These are phyloP conservation scores for Callocephalon fimbriatum DNA, from an alignment of 2,113 vertebrate species.

Conservation along the genomic window DNA sequence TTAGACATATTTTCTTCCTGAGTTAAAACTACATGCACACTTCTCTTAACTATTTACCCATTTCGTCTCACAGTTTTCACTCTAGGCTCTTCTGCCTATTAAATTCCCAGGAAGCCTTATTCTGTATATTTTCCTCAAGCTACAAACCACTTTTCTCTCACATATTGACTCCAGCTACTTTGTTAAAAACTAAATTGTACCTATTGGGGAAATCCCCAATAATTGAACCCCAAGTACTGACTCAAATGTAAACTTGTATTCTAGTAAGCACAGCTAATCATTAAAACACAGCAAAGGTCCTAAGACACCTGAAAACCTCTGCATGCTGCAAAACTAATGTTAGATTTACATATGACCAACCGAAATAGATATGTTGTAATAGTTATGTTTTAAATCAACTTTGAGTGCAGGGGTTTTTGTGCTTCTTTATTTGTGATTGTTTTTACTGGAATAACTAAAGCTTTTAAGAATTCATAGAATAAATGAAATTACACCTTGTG, in stretches of 20 bases:
- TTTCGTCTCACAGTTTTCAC: not conserved
- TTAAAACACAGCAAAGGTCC: not conserved
- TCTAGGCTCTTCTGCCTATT: not conserved
- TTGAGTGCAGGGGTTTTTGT: not conserved
- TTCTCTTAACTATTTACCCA: not conserved
- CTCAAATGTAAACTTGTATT: not conserved
- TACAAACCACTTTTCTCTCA: not conserved
- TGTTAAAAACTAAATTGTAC: rapidly evolving
- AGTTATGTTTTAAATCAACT: not conserved
- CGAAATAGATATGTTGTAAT: not conserved
- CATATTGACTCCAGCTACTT: not conserved
- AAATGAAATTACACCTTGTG: not conserved
- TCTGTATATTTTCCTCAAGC: not conserved
- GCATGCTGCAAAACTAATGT: not conserved
- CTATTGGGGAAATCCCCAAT: not conserved
- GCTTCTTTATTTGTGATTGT: not conserved
- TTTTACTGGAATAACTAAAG: not conserved
- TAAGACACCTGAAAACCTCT: not conserved
- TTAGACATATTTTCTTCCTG: not conserved
- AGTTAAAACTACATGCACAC: not conserved
- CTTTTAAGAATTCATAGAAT: not conserved
- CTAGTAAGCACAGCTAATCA: not conserved
- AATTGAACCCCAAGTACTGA: not conserved
- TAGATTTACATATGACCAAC: not conserved
- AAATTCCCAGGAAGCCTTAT: not conserved